Base-by-base conservation (phyloP, 2,888 invertebrate species). In the Strigamia crassipes region DNA sequence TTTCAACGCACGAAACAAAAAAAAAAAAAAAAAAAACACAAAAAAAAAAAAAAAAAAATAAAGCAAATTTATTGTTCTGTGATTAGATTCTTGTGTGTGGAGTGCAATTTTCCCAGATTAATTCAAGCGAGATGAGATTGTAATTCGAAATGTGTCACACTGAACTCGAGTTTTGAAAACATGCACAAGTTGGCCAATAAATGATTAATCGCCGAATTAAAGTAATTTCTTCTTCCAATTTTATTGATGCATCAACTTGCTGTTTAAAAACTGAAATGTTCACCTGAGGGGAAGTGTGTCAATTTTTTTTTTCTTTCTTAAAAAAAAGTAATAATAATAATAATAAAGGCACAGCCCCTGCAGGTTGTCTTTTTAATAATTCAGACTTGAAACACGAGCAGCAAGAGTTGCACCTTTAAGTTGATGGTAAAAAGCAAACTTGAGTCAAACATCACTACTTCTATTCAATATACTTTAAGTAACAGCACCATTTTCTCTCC, bases 371-470 rank as follows among this genome's bases (percentile, higher is more conserved):
- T 66, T 66, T 66, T 66, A 66, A 66, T 66, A 66, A 66, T n/a
- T 66, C 61, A 66, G 12, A 23, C 61, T 10, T 51, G 18, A 21
- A 66, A 21, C 61, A 66, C n/a, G 12, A 46, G 46, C 46, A 13
- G 61, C 61, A 66, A 23, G 61, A 23, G 61, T n/a, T 66, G 21
- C 61, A 18, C 61, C 23, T 66, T 66, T 23, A 66, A 66, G 61
- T 21, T 66, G 61, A 66, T 66, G 23, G 12, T 66, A 66, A 23
- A 66, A 66, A 66, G n/a, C 38, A 38, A 38, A 66, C 13, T n/a
- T 46, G 46, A 66, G 61, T 66, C 61, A 66, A 66, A 66, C 61
- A 66, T 66, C 61, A 66, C 61, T 66, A 66, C 61, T 66, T 66
- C 21, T 66, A 66, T 66, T 66, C 61, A 66, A 66, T 66, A 66